Base-by-base conservation (phyloP, 1,140 invertebrate species). In the Aradophagus sp. region DNA sequence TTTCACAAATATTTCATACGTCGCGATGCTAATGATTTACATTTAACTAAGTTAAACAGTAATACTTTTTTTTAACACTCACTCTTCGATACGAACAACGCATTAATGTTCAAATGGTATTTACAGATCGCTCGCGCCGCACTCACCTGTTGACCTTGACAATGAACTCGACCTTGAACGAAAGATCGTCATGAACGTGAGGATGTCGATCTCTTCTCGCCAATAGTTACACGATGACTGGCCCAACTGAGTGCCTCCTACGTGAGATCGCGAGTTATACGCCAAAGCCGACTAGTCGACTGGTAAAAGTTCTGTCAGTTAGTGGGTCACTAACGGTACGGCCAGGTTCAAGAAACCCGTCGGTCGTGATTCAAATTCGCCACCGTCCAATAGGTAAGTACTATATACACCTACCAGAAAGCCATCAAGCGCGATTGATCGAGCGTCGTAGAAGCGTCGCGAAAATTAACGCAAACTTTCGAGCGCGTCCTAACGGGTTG, bases 291-390 rank as follows among this genome's bases (percentile, higher is more conserved):
- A 75, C 69, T 78, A 76, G 73, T 74, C 65, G 59, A 68, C 76
- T 58, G 75, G 71, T 73, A 77, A 78, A 75, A 78, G 73, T 75
- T 80, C 79, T 80, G 61, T 79, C 79, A 78, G 73, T 81, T 83
- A 84, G 81, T 85, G 74, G 83, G 84, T 84, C 84, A 77, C 42
- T 84, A 86, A 85, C 84, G 84, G 84, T 82, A 81, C 62, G 48
- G 44, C 26, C 38, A 77, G 75, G 82, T 83, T 84, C 83, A 84
- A 84, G 82, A 82, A 84, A 82, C 81, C 68, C 77, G 41, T 68
- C 53, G 68, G 15, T 62, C 47, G 39, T 52, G 34, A 73, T 74
- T 78, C 61, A 70, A 76, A 80, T 77, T 80, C 42, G 50, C 69
- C 36, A 73, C 32, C 52, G 36, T 52, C 44, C 44, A 74, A 76